Conservation (phyloP, 2,113 vertebrate genomes). For the Pipa parva region DNA sequence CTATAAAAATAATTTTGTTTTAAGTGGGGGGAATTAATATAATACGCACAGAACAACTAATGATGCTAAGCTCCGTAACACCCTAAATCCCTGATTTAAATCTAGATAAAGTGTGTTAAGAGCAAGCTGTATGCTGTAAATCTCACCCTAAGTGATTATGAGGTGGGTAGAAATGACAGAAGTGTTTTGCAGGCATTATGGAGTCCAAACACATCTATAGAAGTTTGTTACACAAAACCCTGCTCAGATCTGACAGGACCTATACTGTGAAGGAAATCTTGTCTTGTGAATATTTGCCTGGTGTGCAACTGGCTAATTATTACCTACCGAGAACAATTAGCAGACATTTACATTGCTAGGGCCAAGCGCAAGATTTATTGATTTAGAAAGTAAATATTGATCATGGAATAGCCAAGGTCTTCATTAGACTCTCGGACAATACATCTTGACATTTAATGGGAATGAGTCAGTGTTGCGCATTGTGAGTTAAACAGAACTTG, state of each 20-base stretch:
- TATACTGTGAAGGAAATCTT: not conserved
- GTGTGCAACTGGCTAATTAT: conserved; percentile 21
- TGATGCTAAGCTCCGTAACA: not conserved
- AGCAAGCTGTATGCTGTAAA: not conserved
- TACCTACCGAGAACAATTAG: conserved; percentile 31
- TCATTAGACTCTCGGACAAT: conserved; percentile 32
- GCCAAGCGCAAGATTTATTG: conserved; percentile 34
- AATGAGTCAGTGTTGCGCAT: conserved; percentile 33
- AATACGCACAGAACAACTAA: not conserved
- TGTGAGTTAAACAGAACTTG: conserved; percentile 9
- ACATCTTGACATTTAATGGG: conserved; percentile 15
- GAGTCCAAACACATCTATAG: no score
- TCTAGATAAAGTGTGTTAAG: not conserved
- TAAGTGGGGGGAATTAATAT: no score
- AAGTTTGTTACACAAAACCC: no score
- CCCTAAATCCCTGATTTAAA: not conserved
- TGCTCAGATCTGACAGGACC: no score
- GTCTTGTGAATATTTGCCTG: no score
- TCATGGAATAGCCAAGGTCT: conserved; percentile 18
- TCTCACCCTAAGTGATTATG: conserved; percentile 3
- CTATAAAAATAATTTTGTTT: no score
- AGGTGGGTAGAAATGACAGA: not conserved
- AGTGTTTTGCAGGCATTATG: not conserved
- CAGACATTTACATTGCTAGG: conserved; percentile 8
- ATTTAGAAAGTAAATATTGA: conserved; percentile 40